These are phyloP conservation scores for Phaetusa simplex DNA, from an alignment of 2,113 vertebrate species.

Conservation along the genomic window DNA sequence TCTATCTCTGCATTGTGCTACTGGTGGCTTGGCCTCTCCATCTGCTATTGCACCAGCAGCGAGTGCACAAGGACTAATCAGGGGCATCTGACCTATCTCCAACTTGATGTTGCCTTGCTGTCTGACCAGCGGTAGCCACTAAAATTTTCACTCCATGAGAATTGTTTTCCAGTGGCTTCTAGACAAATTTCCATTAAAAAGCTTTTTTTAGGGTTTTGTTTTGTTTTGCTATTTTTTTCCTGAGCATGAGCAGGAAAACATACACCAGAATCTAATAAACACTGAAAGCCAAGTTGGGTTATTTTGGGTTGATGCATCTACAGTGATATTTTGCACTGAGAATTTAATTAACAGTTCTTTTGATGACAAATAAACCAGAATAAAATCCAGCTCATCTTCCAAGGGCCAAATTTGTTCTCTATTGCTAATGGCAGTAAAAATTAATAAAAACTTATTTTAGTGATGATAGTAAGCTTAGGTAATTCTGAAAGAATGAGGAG, in stretches of 20 bases:
- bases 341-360: conserved; percentile 8
- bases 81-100: background rate
- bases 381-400: background rate
- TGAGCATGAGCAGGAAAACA: background rate
- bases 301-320: background rate
- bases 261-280: background rate
- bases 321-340: background rate
- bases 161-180: background rate
- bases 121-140: background rate
- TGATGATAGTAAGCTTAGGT: background rate
- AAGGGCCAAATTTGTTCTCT: background rate
- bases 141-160: background rate
- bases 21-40: background rate
- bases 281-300: background rate
- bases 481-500: background rate
- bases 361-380: background rate
- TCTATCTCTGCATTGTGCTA: background rate
- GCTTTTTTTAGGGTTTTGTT: background rate
- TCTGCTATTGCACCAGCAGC: background rate
- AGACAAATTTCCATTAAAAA: background rate
- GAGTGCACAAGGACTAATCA: background rate
- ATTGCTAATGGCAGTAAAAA: background rate
- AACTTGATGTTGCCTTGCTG: background rate
- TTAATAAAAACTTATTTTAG: background rate
- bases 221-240: background rate